Evolutionary conservation across 2,888 invertebrate species (phyloP), one percentile per base, ranked within the genome.

Genomic region (Phasia obesa): DNA sequence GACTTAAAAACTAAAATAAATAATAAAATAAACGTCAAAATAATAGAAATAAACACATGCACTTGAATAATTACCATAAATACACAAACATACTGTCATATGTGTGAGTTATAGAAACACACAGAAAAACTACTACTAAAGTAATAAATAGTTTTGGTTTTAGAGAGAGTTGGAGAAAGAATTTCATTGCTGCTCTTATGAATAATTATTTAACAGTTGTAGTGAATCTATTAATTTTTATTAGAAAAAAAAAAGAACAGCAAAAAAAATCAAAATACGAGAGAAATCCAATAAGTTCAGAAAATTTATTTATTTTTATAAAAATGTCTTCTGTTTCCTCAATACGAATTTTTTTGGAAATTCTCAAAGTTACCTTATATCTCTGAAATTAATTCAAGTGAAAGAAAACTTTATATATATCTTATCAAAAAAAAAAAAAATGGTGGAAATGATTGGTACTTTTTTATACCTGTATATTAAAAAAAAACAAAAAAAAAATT

Each of bases 31-130:
- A 55, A 75, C 38, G 21, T 69, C 35, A 59, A 74, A 67, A 55
- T 35, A 47, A 42, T 70, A 74, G 60, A 65, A 60, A 73, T 49
- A 21, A 38, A 53, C 65, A 23, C 53, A 65, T 53, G 53, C 59
- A 44, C 17, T 15, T 23, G 5, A 15, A 35, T 42, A 47, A 44
- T 27, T 38, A 21, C 17, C 31, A 57, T 21, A 5, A n/a, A 17
- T 13, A 49, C 23, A 60, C 15, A 19, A 4, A 25, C 17, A 23
- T n/a, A 21, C 27, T 19, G 3, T 5, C 27, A 42, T 42, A 4
- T n/a, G 38, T 49, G 23, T 74, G 31, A 21, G 4, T 7, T 21
- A 35, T 25, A 35, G 27, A 77, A 62, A 53, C 25, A 13, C 35
- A 59, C 25, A 53, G 21, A 69, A 53, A 31, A 31, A 31, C 7